These are phyloP conservation scores for Electrophaes corylata DNA, from an alignment of 2,888 invertebrate species.

Conservation along the genomic window DNA sequence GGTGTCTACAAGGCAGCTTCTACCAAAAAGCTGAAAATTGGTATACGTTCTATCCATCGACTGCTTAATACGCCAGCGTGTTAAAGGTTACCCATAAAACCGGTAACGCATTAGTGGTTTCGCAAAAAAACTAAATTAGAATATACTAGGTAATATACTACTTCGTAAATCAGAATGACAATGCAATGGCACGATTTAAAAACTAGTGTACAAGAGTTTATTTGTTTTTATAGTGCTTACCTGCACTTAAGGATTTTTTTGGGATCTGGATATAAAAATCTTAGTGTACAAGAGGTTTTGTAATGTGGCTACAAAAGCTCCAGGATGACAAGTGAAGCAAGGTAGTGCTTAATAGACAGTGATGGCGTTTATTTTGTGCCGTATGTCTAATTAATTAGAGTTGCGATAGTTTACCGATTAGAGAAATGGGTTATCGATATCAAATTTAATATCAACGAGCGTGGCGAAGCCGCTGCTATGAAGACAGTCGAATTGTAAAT, in stretches of 20 bases:
- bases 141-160: too few species aligned
- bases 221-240: too few species aligned
- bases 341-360: conserved; percentile 51
- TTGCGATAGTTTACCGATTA: conserved; percentile 31
- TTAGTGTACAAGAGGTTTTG: conserved; percentile 7
- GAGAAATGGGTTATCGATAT: conserved; percentile 23
- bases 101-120: conserved; percentile 50
- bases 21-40: conserved; percentile 42
- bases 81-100: conserved; percentile 37
- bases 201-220: too few species aligned
- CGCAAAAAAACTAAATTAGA: neutral
- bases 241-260: too few species aligned
- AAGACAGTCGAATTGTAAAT: conserved; percentile 16
- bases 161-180: too few species aligned
- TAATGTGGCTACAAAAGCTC: conserved; percentile 36
- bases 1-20: conserved; percentile 63
- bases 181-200: too few species aligned
- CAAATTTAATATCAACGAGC: conserved; percentile 26
- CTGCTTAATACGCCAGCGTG: conserved; percentile 40
- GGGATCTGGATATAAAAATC: too few species aligned
- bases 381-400: conserved; percentile 42
- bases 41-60: conserved; percentile 54
- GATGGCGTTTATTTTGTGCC: conserved; percentile 56
- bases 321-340: conserved; percentile 38
- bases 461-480: conserved; percentile 19